These are phyloP conservation scores for Apteryx mantelli DNA, from an alignment of 2,113 vertebrate species.

Conservation along the genomic window DNA sequence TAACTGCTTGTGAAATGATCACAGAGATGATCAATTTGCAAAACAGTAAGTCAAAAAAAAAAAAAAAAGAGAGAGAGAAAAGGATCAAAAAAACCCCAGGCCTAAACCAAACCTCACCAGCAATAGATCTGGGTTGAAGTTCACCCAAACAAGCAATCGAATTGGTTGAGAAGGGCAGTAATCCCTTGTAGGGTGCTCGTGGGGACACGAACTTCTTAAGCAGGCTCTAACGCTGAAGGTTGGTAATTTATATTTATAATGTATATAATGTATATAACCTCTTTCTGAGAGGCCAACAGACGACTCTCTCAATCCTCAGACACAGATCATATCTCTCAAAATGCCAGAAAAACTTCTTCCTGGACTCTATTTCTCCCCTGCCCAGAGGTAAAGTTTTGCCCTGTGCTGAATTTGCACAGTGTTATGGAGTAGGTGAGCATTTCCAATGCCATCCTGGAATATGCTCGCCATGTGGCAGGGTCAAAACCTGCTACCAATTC, in stretches of 20 bases:
- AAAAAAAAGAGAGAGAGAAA: too few species aligned
- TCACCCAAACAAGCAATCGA: not conserved
- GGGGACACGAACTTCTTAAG: not conserved
- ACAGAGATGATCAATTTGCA: not conserved
- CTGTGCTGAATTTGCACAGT: not conserved
- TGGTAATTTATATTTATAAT: not conserved
- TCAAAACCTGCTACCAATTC: not conserved
- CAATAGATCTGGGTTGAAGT: not conserved
- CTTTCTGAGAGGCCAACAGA: not conserved
- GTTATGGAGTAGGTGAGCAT: not conserved
- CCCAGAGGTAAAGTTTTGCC: not conserved
- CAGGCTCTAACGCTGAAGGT: not conserved
- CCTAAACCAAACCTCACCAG: not conserved
- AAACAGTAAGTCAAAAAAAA: not conserved
- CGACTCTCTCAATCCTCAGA: not conserved
- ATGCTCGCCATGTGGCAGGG: not conserved
- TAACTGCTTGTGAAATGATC: not conserved
- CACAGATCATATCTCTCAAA: not conserved
- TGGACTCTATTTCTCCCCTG: not conserved
- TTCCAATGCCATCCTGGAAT: not conserved
- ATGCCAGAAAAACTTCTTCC: not conserved
- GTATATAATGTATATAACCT: not conserved
- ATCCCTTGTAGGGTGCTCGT: not conserved
- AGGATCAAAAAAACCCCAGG: too few species aligned
- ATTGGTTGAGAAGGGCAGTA: not conserved